A percentile compares a stretch with the other conserved stretches of the same genome.
Evolutionary conservation across 2,888 invertebrate genomes (phyloP).

Genomic region (Glyphotaelius pellucidus): DNA sequence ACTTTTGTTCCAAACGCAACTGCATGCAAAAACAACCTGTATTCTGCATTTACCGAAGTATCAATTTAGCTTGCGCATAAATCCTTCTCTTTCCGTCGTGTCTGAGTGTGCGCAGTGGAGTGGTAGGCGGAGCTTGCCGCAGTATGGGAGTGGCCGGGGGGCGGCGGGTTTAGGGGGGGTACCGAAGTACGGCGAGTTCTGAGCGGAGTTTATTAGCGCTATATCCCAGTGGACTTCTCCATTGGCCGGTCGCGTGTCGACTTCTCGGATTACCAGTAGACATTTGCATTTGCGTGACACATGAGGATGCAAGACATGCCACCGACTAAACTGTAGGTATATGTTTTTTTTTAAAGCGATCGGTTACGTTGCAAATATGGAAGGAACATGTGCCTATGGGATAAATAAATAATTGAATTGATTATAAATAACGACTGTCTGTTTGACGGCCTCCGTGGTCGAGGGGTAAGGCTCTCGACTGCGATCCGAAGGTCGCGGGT

Average conservation of each 20-base stretch:
- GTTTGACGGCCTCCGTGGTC: too few relatives aligned
- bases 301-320: not conserved
- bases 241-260: constrained; percentile 66
- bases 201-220: constrained; percentile 38
- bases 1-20: not conserved
- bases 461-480: too few relatives aligned
- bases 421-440: not conserved
- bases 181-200: constrained; percentile 19
- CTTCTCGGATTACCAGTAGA: constrained; percentile 26
- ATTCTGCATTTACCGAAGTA: not conserved
- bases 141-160: constrained; percentile 71
- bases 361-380: not conserved
- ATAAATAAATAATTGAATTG: not conserved
- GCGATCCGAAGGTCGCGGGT: too few relatives aligned
- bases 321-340: not conserved
- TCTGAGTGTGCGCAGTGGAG: constrained; percentile 44
- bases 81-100: constrained; percentile 28
- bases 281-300: constrained; percentile 25
- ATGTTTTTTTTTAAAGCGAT: not conserved
- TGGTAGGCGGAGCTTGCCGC: constrained; percentile 66
- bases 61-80: not conserved
- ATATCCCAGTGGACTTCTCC: constrained; percentile 67
- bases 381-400: not conserved
- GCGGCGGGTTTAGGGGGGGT: constrained; percentile 74
- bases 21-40: not conserved